These are phyloP conservation scores for Struthidea cinerea DNA, from an alignment of 2,113 vertebrate species.

Conservation along the genomic window DNA sequence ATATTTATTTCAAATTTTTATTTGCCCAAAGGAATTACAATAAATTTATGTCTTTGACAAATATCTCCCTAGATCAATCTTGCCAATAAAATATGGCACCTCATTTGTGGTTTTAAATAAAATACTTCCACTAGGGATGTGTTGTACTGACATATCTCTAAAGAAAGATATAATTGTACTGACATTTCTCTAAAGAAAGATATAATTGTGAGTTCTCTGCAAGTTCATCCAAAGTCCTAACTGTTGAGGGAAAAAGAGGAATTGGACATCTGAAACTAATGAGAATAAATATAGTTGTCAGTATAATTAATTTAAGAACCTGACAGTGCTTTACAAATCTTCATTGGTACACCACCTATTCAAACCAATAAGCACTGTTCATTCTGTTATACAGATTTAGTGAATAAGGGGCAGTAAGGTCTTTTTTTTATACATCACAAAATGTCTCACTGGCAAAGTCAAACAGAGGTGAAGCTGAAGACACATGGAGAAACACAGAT, in stretches of 20 bases:
- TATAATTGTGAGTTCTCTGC: not conserved
- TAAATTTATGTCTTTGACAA: not conserved
- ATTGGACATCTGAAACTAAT: not conserved
- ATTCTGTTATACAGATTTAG: not conserved
- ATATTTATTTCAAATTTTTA: not conserved
- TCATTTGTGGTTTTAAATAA: not conserved
- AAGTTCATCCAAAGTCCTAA: not conserved
- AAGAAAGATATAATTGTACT: not conserved
- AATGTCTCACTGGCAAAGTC: not conserved
- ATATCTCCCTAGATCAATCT: not conserved
- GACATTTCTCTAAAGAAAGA: not conserved
- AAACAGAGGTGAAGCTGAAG: not conserved
- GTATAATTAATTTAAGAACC: not conserved
- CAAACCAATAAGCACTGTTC: not conserved
- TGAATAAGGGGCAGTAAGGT: not conserved
- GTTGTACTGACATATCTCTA: not conserved
- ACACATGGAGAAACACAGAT: not conserved
- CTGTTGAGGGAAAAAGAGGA: not conserved
- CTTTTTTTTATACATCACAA: not conserved
- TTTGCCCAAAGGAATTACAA: constrained; percentile 7
- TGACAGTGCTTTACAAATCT: not conserved
- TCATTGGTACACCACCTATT: not conserved
- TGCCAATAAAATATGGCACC: not conserved
- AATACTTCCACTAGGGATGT: not conserved
- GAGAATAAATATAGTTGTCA: not conserved